Conservation (phyloP, 2,113 vertebrate genomes). For the Seriola quinqueradiata region DNA sequence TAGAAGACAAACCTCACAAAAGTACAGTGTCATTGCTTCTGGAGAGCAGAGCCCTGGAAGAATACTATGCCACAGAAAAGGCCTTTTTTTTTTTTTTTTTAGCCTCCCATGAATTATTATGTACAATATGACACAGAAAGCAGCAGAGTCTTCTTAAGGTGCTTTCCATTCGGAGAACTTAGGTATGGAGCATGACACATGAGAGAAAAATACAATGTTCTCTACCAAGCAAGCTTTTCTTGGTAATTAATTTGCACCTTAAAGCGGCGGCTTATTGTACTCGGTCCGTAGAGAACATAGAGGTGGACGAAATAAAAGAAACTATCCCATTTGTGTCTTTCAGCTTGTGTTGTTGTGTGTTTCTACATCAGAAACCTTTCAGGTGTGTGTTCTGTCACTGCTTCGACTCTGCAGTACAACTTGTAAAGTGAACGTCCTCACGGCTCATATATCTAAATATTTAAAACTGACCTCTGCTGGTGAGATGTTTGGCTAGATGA, state of each 20-base stretch:
- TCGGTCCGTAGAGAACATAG: background rate
- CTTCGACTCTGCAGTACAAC: too few relatives aligned
- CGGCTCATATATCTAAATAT: background rate
- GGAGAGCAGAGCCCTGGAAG: conserved; percentile 55
- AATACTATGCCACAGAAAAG: conserved; percentile 34
- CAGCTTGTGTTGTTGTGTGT: too few relatives aligned
- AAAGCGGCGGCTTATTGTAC: background rate
- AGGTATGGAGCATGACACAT: conserved; percentile 4
- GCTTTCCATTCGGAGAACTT: conserved; percentile 35
- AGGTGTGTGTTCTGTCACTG: too few relatives aligned
- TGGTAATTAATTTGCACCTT: conserved; percentile 41
- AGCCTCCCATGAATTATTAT: conserved; percentile 36
- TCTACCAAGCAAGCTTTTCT: background rate
- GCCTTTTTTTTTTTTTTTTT: background rate
- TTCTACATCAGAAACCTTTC: too few relatives aligned
- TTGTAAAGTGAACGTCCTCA: too few relatives aligned
- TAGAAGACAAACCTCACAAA: conserved; percentile 79
- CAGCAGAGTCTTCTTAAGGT: conserved; percentile 46
- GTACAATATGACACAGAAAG: conserved; percentile 46
- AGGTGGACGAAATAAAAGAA: background rate
- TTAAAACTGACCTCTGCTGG: too few relatives aligned
- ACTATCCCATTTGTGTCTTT: too few relatives aligned
- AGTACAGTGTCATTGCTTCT: conserved; percentile 76
- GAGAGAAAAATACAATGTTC: conserved; percentile 22
- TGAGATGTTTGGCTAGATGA: background rate